Conservation (phyloP, 2,797 vertebrate species). For the Miichthys miiuy region DNA sequence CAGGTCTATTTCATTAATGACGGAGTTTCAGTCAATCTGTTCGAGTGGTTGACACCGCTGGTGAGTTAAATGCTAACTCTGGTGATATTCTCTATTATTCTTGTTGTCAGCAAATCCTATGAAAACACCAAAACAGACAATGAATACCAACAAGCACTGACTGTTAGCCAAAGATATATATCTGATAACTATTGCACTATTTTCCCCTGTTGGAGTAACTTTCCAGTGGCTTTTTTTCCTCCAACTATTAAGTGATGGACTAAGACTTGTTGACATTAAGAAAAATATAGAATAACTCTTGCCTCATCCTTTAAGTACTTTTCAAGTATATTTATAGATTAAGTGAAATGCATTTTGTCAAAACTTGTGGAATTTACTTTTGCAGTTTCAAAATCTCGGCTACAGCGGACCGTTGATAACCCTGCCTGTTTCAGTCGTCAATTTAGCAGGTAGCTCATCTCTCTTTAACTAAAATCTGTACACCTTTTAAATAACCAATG, state of each 20-base stretch:
- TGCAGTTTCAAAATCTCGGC: slow-evolving; percentile 93
- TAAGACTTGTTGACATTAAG: background rate
- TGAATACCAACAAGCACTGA: background rate
- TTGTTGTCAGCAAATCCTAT: background rate
- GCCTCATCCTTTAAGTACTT: background rate
- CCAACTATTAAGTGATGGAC: too few species aligned
- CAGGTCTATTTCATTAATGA: slow-evolving; percentile 96
- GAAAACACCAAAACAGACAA: background rate
- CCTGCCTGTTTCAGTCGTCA: slow-evolving; percentile 89
- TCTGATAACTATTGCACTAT: background rate
- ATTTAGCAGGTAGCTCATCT: slow-evolving; percentile 87
- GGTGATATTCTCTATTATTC: background rate
- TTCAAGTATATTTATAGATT: background rate
- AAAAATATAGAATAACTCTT: background rate
- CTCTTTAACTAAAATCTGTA: background rate
- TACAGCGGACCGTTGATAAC: slow-evolving; percentile 88
- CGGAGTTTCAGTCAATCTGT: slow-evolving; percentile 91
- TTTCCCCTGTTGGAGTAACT: background rate
- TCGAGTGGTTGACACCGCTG: slow-evolving; percentile 93
- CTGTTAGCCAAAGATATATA: background rate
- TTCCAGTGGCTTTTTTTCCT: too few species aligned
- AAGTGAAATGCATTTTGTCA: background rate
- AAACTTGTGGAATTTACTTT: background rate
- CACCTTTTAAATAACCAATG: background rate
- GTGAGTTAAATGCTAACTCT: slow-evolving; percentile 77